Base-by-base conservation (phyloP, 2,113 vertebrate genomes). In the Tyto alba region DNA sequence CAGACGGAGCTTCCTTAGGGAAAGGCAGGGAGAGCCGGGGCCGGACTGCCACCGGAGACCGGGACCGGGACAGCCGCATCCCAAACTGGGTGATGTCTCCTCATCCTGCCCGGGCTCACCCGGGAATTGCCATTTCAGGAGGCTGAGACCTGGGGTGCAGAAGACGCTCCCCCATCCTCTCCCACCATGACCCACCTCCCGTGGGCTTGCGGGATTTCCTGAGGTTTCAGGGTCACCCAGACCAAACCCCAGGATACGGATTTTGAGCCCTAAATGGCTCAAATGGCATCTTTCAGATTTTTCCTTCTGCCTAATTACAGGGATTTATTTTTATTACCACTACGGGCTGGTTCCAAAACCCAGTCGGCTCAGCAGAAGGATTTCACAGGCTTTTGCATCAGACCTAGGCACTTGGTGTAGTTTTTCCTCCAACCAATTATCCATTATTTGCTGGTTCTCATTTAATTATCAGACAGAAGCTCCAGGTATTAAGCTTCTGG, bases 241-340 rank as follows among this genome's bases (percentile, higher is more conserved):
- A 34, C 69, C 78, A 30, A 63, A 53, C 29, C 38, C 14, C 36
- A 48, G 57, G 15, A 16, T 32, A 7, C 2, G 13, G 47, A 38
- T 80, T 60, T 60, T 45, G 74, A 88, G 43, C 78, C 78, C 23
- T 29, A 18, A 73, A 32, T 6, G 48, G 29, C 75, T 86, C 72
- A 66, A 10, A 19, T 10, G 34, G 45, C 50, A 76, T 86, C 75
- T 45, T 73, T 27, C 4, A 59, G 56, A 38, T 86, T 95, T 90
- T 43, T 63, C 67, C 85, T 92, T 77, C 47, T 43, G 40, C 89
- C 68, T 75, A 74, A 77, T 95, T 87, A 34, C 47, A 30, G 76
- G 85, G 86, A 86, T 96, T 95, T 84, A 5, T 16, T 88, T 92
- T 95, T 93, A 86, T 88, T n/a, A 27, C 82, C 75, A 20, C 68